Percentiles rank a stretch among this genome's conserved stretches.
phyloP scores from a whole-genome alignment of 1,140 invertebrate genomes.

The Diabrotica virgifera region DNA sequence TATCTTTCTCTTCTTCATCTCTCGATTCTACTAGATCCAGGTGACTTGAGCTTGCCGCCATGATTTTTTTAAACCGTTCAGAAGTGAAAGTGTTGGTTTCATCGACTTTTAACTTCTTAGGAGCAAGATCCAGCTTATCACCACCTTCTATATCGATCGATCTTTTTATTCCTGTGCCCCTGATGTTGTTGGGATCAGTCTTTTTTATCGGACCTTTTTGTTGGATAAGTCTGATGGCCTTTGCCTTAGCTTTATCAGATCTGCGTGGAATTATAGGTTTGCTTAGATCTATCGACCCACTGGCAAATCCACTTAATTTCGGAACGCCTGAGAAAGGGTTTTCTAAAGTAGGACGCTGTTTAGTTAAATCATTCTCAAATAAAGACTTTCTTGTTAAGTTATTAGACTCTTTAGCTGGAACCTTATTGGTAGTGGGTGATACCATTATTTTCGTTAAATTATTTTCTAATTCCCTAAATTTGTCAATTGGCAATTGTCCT shows the following conservation, averaged over 20 bases:
- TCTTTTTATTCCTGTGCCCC: slow-evolving; percentile 57
- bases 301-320: slow-evolving; percentile 26
- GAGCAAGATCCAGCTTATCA: slow-evolving; percentile 47
- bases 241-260: slow-evolving; percentile 60
- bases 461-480: no score
- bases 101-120: slow-evolving; percentile 52
- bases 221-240: slow-evolving; percentile 65
- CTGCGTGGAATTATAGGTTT: slow-evolving; percentile 55
- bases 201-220: slow-evolving; percentile 64
- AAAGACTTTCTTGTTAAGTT: no score
- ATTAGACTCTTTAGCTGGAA: no score
- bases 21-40: slow-evolving; percentile 68
- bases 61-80: slow-evolving; percentile 72
- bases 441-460: no score
- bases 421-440: no score
- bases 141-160: slow-evolving; percentile 46
- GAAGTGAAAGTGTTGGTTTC: slow-evolving; percentile 52
- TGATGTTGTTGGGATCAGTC: slow-evolving; percentile 65
- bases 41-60: slow-evolving; percentile 77
- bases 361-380: neutral
- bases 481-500: no score
- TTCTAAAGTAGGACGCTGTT: neutral
- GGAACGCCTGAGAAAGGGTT: slow-evolving; percentile 18
- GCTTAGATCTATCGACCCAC: slow-evolving; percentile 58
- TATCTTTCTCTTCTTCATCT: slow-evolving; percentile 72